Percentiles rank a stretch among this genome's conserved stretches.
phyloP scores from a whole-genome alignment of 2,888 invertebrate genomes.

The Eilema caniola region DNA sequence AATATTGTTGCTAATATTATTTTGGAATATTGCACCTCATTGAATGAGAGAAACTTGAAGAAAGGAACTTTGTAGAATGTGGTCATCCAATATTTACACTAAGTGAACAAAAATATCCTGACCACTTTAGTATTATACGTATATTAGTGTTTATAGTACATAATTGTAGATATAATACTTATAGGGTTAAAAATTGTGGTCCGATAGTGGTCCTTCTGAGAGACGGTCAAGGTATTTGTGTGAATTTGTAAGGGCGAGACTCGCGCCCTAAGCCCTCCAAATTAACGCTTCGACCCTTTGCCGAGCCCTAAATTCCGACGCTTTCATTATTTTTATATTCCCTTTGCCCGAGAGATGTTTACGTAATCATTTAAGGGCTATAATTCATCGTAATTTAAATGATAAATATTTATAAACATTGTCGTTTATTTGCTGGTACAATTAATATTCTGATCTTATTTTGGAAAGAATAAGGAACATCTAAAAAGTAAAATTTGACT shows the following conservation, averaged over 20 bases:
- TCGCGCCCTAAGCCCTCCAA: constrained; percentile 41
- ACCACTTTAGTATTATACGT: no score
- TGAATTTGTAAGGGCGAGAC: constrained; percentile 42
- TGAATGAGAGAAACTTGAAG: no score
- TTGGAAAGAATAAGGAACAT: neutral
- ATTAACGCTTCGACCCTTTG: constrained; percentile 52
- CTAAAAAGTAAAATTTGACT: no score
- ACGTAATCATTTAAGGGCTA: constrained; percentile 42
- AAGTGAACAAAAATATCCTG: no score
- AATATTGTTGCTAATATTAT: no score
- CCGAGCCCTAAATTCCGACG: constrained; percentile 29
- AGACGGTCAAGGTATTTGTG: constrained; percentile 37
- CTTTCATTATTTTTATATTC: constrained; percentile 49
- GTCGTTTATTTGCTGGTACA: constrained; percentile 1
- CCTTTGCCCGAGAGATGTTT: constrained; percentile 39
- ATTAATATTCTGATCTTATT: neutral
- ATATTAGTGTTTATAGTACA: neutral
- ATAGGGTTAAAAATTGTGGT: constrained; percentile 13
- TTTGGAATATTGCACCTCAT: no score
- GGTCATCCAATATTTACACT: no score
- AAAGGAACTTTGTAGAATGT: no score
- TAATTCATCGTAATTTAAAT: constrained; percentile 30
- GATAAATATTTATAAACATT: constrained; percentile 10
- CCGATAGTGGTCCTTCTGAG: constrained; percentile 18
- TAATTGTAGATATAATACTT: neutral